Evolutionary conservation across 2,113 vertebrate species (phyloP).

Genomic region (Lynx canadensis): DNA sequence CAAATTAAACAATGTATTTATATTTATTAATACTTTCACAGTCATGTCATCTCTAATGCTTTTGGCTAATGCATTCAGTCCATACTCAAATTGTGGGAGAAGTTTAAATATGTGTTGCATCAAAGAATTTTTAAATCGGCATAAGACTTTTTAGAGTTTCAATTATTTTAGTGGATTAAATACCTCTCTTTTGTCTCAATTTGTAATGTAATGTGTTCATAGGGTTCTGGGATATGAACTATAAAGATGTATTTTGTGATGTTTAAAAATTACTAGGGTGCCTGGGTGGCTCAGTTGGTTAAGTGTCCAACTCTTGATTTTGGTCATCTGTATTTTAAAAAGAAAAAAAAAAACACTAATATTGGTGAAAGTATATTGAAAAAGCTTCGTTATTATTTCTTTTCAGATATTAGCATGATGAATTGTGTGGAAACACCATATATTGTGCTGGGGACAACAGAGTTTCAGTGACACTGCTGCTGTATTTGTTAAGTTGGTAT

Average conservation of each 20-base stretch:
- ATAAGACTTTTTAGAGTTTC: slow-evolving; percentile 57
- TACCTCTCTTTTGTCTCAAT: neutral
- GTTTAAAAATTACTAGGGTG: slow-evolving; percentile 1
- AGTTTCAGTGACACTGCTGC: slow-evolving; percentile 54
- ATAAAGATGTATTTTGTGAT: neutral
- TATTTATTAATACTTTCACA: slow-evolving; percentile 45
- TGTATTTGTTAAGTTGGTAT: slow-evolving; percentile 49
- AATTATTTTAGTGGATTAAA: slow-evolving; percentile 36
- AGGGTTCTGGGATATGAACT: neutral
- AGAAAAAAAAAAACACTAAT: neutral
- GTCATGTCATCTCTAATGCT: neutral
- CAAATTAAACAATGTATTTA: slow-evolving; percentile 30
- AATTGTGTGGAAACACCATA: slow-evolving; percentile 43
- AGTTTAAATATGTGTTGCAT: slow-evolving; percentile 38
- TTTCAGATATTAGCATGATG: slow-evolving; percentile 60
- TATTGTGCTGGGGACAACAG: slow-evolving; percentile 47
- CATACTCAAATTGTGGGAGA: neutral
- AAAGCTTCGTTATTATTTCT: slow-evolving; percentile 57
- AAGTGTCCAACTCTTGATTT: no score
- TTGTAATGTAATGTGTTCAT: slow-evolving; percentile 13
- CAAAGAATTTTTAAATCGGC: slow-evolving; percentile 47
- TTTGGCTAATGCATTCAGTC: slow-evolving; percentile 1
- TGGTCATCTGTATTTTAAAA: slow-evolving; percentile 33
- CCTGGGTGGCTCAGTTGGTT: no score
- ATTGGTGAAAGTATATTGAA: slow-evolving; percentile 51